A percentile compares a stretch with the other conserved stretches of the same genome.
phyloP scores from a whole-genome alignment of 2,797 vertebrate genomes.

The Gambelia wislizenii region DNA sequence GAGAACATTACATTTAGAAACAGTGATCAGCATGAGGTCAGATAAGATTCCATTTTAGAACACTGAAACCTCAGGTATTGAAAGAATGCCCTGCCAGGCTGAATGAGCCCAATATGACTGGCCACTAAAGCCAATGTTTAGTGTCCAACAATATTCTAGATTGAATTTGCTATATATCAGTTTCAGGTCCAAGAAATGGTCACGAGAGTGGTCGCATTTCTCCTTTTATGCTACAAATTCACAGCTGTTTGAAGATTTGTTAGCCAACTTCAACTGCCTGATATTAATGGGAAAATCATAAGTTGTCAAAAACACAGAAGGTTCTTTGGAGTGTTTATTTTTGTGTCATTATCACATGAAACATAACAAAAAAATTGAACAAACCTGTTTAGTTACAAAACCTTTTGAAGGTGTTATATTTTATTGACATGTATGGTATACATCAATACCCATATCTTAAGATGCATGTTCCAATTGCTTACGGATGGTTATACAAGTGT shows the following conservation, averaged over 20 bases:
- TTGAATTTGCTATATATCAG: background rate
- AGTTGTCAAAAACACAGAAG: background rate
- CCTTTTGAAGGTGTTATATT: background rate
- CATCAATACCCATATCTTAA: background rate
- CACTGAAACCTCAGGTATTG: background rate
- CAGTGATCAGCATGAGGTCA: slow-evolving; percentile 49
- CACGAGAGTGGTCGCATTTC: background rate
- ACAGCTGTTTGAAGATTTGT: background rate
- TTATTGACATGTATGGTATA: background rate
- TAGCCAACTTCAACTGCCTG: background rate
- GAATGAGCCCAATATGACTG: background rate
- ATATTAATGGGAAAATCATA: slow-evolving; percentile 11
- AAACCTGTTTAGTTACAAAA: background rate
- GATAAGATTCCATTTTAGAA: slow-evolving; percentile 17
- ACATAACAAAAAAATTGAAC: background rate
- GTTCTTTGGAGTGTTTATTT: background rate
- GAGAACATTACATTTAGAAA: slow-evolving; percentile 65
- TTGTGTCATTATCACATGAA: background rate
- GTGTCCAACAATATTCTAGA: background rate
- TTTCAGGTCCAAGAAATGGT: slow-evolving; percentile 12
- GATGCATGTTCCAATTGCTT: background rate
- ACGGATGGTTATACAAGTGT: background rate
- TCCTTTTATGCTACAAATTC: background rate
- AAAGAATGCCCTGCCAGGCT: background rate
- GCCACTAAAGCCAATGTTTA: background rate